Conservation (phyloP, 2,888 invertebrate species). For the Lasiommata megera region DNA sequence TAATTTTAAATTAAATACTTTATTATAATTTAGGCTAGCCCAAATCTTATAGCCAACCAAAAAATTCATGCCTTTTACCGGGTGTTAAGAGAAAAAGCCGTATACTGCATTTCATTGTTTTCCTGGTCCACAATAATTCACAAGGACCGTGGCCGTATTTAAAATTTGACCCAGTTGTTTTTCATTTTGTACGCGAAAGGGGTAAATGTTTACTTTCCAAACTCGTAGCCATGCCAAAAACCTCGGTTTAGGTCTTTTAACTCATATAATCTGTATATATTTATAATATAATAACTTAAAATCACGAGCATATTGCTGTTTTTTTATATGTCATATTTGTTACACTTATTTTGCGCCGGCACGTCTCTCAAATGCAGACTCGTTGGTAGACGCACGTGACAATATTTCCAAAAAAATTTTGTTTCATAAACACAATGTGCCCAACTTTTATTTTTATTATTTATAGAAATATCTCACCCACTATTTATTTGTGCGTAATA, state of each 20-base stretch:
- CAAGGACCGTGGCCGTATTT: not conserved
- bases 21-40: no score
- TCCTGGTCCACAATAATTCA: not conserved
- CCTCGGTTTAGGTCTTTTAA: not conserved
- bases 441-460: no score
- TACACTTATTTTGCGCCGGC: no score
- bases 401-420: no score
- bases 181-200: not conserved
- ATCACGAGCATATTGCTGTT: not conserved
- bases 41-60: no score
- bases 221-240: not conserved
- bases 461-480: no score
- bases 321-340: no score
- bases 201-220: conserved; percentile 4
- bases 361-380: no score
- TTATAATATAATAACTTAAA: not conserved
- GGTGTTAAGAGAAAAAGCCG: not conserved
- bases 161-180: conserved; percentile 13
- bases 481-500: no score
- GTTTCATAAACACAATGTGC: no score
- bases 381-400: no score
- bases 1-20: no score
- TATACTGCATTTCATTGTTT: not conserved
- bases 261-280: not conserved
- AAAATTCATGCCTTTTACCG: not conserved